Evolutionary conservation across 1,140 invertebrate species (phyloP).

Genomic region (Tribolium madens): DNA sequence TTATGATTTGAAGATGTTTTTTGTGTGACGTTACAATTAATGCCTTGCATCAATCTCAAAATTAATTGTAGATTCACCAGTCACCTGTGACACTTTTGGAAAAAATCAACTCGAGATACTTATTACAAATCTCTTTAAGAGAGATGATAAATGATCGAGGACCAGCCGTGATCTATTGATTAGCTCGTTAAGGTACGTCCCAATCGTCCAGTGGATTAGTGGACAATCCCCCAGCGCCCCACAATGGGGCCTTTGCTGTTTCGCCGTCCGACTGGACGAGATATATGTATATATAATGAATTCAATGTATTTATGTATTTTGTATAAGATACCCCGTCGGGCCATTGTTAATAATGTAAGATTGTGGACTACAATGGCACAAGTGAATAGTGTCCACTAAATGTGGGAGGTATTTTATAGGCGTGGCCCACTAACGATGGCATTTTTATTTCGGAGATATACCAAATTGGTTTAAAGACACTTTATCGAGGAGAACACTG

Average conservation of each 20-base stretch:
- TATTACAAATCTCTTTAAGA: conserved; percentile 65
- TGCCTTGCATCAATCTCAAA: not conserved
- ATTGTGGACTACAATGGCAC: conserved; percentile 62
- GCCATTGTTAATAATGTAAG: conserved; percentile 64
- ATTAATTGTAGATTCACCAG: conserved; percentile 53
- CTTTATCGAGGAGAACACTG: conserved; percentile 47
- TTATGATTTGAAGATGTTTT: too few relatives aligned
- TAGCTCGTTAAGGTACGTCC: conserved; percentile 63
- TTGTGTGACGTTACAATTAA: too few relatives aligned
- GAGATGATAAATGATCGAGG: conserved; percentile 64
- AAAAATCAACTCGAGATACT: conserved; percentile 59
- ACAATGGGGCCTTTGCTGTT: conserved; percentile 1
- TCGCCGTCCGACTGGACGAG: conserved; percentile 53
- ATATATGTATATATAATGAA: conserved; percentile 65
- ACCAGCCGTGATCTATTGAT: conserved; percentile 65
- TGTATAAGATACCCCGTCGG: conserved; percentile 64
- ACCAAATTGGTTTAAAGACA: conserved; percentile 55
- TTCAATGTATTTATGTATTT: conserved; percentile 66
- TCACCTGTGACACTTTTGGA: conserved; percentile 59
- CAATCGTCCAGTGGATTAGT: conserved; percentile 53
- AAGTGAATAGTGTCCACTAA: conserved; percentile 57
- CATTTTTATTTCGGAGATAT: conserved; percentile 58
- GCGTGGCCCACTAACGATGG: conserved; percentile 58
- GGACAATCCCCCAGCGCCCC: not conserved
- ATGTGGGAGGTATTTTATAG: conserved; percentile 62